Conservation (phyloP, 2,888 invertebrate species). For the Tethea ocularis region DNA sequence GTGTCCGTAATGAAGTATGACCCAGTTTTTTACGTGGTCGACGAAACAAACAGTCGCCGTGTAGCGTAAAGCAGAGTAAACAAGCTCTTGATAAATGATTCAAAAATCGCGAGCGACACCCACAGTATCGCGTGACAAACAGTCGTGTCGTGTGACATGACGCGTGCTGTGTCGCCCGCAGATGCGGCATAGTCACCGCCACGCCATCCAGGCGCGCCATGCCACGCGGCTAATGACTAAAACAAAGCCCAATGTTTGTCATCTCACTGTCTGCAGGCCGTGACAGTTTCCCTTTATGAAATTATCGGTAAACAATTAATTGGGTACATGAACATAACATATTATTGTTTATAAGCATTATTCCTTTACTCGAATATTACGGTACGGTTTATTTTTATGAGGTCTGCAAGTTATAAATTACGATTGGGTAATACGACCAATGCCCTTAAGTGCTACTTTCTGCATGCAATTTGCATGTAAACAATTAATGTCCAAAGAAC, state of each 20-base stretch:
- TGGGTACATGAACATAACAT: neutral
- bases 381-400: neutral
- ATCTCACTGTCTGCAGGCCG: slow-evolving; percentile 23
- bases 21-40: slow-evolving; percentile 35
- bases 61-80: slow-evolving; percentile 50
- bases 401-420: slow-evolving; percentile 9
- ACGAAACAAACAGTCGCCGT: slow-evolving; percentile 37
- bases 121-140: slow-evolving; percentile 13
- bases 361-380: neutral
- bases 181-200: slow-evolving; percentile 25
- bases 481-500: slow-evolving; percentile 52
- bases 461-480: slow-evolving; percentile 46
- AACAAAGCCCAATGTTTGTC: slow-evolving; percentile 39
- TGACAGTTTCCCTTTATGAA: slow-evolving; percentile 16
- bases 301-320: slow-evolving; percentile 3
- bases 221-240: slow-evolving; percentile 32
- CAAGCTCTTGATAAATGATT: slow-evolving; percentile 59
- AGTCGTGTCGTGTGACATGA: slow-evolving; percentile 30
- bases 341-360: neutral
- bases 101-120: slow-evolving; percentile 48
- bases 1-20: slow-evolving; percentile 48
- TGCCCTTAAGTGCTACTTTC: slow-evolving; percentile 30
- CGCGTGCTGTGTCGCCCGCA: slow-evolving; percentile 31
- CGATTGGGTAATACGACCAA: slow-evolving; percentile 24
- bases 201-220: no score